A percentile compares a stretch with the other conserved stretches of the same genome.
phyloP scores from a whole-genome alignment of 2,113 vertebrate genomes.

The Clarias batrachus region DNA sequence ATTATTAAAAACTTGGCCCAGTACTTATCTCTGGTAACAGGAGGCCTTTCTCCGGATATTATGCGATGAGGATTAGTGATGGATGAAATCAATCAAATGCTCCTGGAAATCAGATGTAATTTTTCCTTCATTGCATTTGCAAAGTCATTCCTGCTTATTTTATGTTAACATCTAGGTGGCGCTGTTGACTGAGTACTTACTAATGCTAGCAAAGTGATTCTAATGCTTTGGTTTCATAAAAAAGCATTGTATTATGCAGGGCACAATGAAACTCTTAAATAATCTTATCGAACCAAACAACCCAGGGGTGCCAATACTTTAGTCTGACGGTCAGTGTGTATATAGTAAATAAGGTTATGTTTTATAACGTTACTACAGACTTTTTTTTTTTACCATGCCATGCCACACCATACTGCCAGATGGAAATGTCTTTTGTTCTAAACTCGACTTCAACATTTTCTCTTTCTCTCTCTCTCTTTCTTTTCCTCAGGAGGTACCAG shows the following conservation, averaged over 20 bases:
- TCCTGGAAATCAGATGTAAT: not conserved
- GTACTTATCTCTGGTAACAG: not conserved
- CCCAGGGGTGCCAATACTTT: not conserved
- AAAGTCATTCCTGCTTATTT: not conserved
- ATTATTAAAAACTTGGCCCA: not conserved
- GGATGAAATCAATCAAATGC: not conserved
- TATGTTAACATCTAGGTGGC: not conserved
- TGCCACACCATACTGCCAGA: not conserved
- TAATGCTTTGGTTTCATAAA: not conserved
- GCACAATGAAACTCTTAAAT: too few species aligned
- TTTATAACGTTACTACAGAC: not conserved
- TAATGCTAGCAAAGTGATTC: not conserved
- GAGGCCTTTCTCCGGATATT: not conserved
- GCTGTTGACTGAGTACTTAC: not conserved
- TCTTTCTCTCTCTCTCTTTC: not conserved
- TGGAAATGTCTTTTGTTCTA: not conserved
- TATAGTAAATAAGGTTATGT: not conserved
- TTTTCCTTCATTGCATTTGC: too few species aligned
- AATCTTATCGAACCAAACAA: not conserved
- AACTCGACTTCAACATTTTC: not conserved
- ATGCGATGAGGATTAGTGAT: not conserved
- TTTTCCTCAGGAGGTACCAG: constrained; percentile 23
- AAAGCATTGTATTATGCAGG: not conserved
- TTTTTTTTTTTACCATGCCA: not conserved
- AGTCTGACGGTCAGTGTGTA: not conserved